phyloP scores from a whole-genome alignment of 1,140 invertebrate species.

The Drosophila funebris region DNA sequence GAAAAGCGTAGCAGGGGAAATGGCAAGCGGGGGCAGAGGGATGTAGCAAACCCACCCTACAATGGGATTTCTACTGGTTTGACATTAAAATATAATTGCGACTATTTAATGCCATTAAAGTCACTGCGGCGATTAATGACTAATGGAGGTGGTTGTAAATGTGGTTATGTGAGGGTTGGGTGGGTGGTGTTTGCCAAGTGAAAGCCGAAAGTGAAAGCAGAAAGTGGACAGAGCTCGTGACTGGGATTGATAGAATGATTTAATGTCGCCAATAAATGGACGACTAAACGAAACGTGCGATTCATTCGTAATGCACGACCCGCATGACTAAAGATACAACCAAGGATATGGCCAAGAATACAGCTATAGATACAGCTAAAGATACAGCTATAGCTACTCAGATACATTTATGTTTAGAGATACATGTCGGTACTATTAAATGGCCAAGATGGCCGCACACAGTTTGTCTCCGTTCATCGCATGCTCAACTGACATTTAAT shows the following conservation, averaged over 20 bases:
- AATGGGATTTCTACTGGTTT: constrained; percentile 24
- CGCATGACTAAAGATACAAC: constrained; percentile 33
- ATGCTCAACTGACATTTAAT: constrained; percentile 79
- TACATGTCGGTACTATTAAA: not conserved
- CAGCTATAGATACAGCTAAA: constrained; percentile 23
- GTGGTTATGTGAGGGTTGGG: constrained; percentile 11
- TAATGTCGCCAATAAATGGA: constrained; percentile 81
- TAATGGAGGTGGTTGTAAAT: constrained; percentile 54
- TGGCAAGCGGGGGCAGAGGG: not conserved
- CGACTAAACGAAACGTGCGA: constrained; percentile 61
- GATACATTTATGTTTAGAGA: too few species aligned
- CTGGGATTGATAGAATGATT: constrained; percentile 81
- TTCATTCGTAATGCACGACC: constrained; percentile 68
- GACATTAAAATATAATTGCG: constrained; percentile 80
- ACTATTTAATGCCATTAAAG: constrained; percentile 82
- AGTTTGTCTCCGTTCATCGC: constrained; percentile 59
- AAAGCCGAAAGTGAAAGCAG: not conserved
- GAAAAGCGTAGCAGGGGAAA: not conserved
- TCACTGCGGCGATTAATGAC: constrained; percentile 79
- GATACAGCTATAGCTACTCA: constrained; percentile 23
- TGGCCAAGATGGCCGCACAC: constrained; percentile 62
- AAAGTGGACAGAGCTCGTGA: constrained; percentile 43
- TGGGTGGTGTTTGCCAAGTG: too few species aligned
- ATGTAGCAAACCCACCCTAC: constrained; percentile 36
- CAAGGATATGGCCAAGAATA: not conserved